Percentiles rank a stretch among this genome's conserved stretches.
These are phyloP conservation scores for Dasysyrphus albostriatus DNA, from an alignment of 2,888 invertebrate genomes.

Conservation along the genomic window DNA sequence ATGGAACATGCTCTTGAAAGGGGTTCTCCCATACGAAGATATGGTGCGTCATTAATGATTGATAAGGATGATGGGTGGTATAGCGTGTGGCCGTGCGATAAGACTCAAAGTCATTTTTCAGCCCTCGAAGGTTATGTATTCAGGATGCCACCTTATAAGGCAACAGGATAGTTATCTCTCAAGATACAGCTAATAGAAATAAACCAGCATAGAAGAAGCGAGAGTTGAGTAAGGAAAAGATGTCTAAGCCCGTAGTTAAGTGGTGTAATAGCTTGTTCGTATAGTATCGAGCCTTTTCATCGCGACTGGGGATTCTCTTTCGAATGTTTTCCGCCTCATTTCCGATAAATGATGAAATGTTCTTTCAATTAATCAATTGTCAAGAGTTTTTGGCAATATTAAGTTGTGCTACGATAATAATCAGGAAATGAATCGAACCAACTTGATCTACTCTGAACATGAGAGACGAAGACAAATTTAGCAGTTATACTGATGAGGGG, in stretches of 20 bases:
- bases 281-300: neutral
- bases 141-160: conserved; percentile 27
- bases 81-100: conserved; percentile 66
- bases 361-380: conserved; percentile 75
- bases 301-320: conserved; percentile 36
- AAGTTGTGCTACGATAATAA: conserved; percentile 56
- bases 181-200: conserved; percentile 60
- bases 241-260: conserved; percentile 30
- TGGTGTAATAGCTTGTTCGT: conserved; percentile 54
- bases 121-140: conserved; percentile 53
- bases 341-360: conserved; percentile 64
- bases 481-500: conserved; percentile 2
- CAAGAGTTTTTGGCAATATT: conserved; percentile 44
- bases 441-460: conserved; percentile 45
- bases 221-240: conserved; percentile 1
- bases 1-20: conserved; percentile 14
- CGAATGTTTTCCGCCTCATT: conserved; percentile 68
- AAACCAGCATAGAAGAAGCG: conserved; percentile 8
- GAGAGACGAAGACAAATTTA: conserved; percentile 9
- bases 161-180: conserved; percentile 49
- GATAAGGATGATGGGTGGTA: conserved; percentile 55
- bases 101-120: conserved; percentile 60
- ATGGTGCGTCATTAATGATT: conserved; percentile 66
- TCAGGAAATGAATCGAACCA: conserved; percentile 58
- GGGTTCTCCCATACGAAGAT: conserved; percentile 40